phyloP scores from a whole-genome alignment of 2,888 invertebrate species.

The Abscondita cerata region DNA sequence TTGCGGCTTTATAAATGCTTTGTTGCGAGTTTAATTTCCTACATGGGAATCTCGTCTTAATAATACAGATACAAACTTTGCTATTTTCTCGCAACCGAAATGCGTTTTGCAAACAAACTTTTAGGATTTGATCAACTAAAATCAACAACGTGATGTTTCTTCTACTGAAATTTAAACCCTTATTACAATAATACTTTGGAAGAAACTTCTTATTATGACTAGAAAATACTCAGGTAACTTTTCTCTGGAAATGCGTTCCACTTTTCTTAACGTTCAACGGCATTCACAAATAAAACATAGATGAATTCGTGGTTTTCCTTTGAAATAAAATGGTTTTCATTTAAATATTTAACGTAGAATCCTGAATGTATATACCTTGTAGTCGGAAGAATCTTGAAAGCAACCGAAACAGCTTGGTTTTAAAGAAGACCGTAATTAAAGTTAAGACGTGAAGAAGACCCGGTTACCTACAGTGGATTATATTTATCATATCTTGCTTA shows the following conservation, averaged over 20 bases:
- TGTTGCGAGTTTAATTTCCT: conserved; percentile 32
- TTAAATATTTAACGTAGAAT: conserved; percentile 7
- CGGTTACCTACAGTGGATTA: conserved; percentile 28
- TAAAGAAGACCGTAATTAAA: conserved; percentile 3
- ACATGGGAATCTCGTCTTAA: conserved; percentile 30
- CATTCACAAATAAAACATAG: conserved; percentile 10
- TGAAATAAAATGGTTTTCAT: conserved; percentile 11
- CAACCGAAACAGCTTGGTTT: not conserved
- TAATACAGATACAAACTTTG: conserved; percentile 19
- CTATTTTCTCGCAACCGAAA: conserved; percentile 17
- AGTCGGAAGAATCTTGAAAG: conserved; percentile 1
- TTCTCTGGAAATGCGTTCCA: not conserved
- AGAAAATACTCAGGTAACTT: not conserved
- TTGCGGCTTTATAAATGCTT: conserved; percentile 39
- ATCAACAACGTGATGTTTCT: conserved; percentile 22
- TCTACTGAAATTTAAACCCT: conserved; percentile 21
- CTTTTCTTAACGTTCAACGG: conserved; percentile 6
- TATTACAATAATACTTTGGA: not conserved
- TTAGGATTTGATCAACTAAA: conserved; percentile 15
- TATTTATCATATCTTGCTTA: conserved; percentile 25
- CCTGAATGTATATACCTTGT: not conserved
- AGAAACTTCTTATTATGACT: not conserved
- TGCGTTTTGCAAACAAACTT: conserved; percentile 18
- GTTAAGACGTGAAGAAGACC: conserved; percentile 14
- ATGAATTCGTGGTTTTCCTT: conserved; percentile 10